phyloP scores from a whole-genome alignment of 2,888 invertebrate genomes.

The Pinctada fucata region DNA sequence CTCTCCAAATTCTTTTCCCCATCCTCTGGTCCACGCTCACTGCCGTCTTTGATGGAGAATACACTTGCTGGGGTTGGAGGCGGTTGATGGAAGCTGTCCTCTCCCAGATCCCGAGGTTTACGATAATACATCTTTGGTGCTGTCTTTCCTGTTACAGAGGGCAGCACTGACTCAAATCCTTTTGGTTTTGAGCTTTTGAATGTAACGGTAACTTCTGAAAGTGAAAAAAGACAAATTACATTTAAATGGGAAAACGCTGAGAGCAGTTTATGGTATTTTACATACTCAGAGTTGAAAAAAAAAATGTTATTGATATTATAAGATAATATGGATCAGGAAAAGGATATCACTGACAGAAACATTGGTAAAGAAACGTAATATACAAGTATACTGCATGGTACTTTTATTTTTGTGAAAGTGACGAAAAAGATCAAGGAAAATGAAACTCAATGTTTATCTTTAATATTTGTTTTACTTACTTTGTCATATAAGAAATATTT shows the following conservation, averaged over 20 bases:
- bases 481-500: no score
- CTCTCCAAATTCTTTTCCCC: neutral
- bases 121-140: slow-evolving; percentile 49
- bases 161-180: slow-evolving; percentile 50
- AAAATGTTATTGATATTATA: no score
- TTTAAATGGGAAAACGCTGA: neutral
- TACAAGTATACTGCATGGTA: no score
- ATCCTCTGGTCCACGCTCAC: slow-evolving; percentile 9
- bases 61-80: slow-evolving; percentile 54
- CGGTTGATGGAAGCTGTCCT: slow-evolving; percentile 55
- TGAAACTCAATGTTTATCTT: no score
- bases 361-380: no score
- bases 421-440: no score
- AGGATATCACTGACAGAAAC: no score
- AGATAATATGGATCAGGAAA: no score
- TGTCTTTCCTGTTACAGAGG: slow-evolving; percentile 57
- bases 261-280: no score
- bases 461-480: no score
- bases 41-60: slow-evolving; percentile 30
- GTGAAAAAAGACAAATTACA: neutral
- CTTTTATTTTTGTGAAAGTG: no score
- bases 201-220: slow-evolving; percentile 50
- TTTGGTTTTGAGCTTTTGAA: slow-evolving; percentile 44
- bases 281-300: no score
- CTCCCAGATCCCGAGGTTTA: slow-evolving; percentile 46